Percentiles rank a stretch among this genome's conserved stretches.
Conservation (phyloP, 2,888 invertebrate species). For the Aphelenchoides bicaudatus region DNA sequence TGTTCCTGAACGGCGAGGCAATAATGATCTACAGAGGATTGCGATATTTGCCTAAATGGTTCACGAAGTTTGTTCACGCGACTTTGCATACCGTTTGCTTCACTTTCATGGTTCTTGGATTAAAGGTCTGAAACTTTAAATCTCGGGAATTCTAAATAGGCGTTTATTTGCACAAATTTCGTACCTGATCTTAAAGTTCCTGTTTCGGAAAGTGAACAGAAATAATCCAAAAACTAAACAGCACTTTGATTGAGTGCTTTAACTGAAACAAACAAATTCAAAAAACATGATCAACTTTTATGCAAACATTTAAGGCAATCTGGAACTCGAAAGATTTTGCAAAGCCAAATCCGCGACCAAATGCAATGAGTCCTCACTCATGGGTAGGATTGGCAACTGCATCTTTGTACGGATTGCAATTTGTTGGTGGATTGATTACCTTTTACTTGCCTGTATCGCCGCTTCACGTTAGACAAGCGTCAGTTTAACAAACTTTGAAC, state of each 20-base stretch:
- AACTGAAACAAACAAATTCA: no score
- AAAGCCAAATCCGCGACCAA: slow-evolving; percentile 22
- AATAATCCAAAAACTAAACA: no score
- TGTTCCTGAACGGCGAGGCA: slow-evolving; percentile 36
- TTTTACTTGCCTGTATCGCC: slow-evolving; percentile 24
- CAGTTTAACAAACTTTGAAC: not conserved
- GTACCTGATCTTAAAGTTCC: no score
- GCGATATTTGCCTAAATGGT: slow-evolving; percentile 22
- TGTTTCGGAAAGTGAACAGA: no score
- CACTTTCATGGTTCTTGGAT: slow-evolving; percentile 24
- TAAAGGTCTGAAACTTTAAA: no score
- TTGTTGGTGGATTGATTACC: slow-evolving; percentile 24
- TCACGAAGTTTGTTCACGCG: slow-evolving; percentile 28
- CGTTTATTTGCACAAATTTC: no score
- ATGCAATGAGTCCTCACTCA: slow-evolving; percentile 28
- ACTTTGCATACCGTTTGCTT: slow-evolving; percentile 21
- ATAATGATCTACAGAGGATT: slow-evolving; percentile 33
- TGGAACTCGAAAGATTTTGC: slow-evolving; percentile 29
- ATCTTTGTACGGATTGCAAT: slow-evolving; percentile 25
- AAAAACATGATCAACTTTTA: no score
- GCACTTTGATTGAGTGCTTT: no score
- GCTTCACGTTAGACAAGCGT: slow-evolving; percentile 26
- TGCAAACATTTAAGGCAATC: slow-evolving; percentile 33
- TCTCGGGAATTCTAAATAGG: no score
- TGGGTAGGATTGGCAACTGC: slow-evolving; percentile 32